phyloP scores from a whole-genome alignment of 2,113 vertebrate genomes.

The Chitala chitala region DNA sequence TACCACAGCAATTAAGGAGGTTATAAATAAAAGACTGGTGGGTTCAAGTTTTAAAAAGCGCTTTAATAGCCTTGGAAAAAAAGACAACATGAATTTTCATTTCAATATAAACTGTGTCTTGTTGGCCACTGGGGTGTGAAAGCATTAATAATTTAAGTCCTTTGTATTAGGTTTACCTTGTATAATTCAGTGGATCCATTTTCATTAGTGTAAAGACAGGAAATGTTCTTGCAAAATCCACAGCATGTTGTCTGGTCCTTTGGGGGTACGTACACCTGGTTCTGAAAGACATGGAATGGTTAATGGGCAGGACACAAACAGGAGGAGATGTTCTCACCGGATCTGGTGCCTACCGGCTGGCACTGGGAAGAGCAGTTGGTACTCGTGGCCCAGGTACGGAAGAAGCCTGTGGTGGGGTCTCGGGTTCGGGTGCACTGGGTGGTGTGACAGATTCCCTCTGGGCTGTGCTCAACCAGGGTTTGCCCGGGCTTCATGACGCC shows the following conservation, averaged over 20 bases:
- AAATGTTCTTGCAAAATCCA: slow-evolving; percentile 84
- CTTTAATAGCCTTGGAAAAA: too few species aligned
- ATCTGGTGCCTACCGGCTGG: slow-evolving; percentile 63
- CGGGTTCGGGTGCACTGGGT: slow-evolving; percentile 71
- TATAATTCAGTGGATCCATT: slow-evolving; percentile 76
- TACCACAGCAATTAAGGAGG: too few species aligned
- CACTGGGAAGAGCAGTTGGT: slow-evolving; percentile 80
- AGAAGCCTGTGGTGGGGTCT: slow-evolving; percentile 75
- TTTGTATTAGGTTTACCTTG: slow-evolving; percentile 58
- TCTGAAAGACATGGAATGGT: slow-evolving; percentile 57
- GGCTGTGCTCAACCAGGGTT: slow-evolving; percentile 74
- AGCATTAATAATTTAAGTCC: background rate
- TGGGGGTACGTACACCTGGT: slow-evolving; percentile 84
- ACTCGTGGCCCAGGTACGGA: slow-evolving; percentile 67
- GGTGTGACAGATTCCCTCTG: slow-evolving; percentile 72
- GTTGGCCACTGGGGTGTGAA: too few species aligned
- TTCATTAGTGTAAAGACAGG: slow-evolving; percentile 75
- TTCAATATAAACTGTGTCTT: too few species aligned
- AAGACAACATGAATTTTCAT: too few species aligned
- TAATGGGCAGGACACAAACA: background rate
- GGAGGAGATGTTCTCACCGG: background rate
- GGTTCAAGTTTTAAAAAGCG: too few species aligned
- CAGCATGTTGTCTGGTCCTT: slow-evolving; percentile 82
- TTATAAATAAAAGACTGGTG: too few species aligned
- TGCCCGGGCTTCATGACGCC: slow-evolving; percentile 84